Conservation (phyloP, 2,888 invertebrate species). For the Altica lythri region DNA sequence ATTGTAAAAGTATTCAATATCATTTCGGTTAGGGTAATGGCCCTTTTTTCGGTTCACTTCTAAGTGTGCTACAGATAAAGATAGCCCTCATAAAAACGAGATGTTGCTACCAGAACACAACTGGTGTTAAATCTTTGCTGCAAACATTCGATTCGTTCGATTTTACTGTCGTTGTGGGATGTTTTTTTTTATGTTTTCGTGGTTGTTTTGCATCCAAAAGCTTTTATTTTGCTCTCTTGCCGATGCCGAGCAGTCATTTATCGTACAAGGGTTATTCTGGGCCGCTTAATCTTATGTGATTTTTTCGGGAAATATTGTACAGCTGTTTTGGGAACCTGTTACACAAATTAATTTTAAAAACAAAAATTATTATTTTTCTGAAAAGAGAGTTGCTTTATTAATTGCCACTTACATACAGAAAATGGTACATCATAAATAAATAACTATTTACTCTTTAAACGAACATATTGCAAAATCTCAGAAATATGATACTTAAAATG, state of each 20-base stretch:
- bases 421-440: too few species aligned
- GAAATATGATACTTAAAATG: too few species aligned
- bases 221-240: conserved; percentile 16
- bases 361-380: too few species aligned
- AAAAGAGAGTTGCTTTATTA: too few species aligned
- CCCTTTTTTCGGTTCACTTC: conserved; percentile 12
- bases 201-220: conserved; percentile 26
- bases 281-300: conserved; percentile 6
- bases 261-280: conserved; percentile 7
- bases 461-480: too few species aligned
- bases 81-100: conserved; percentile 28
- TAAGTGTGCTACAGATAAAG: conserved; percentile 27
- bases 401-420: too few species aligned
- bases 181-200: conserved; percentile 26
- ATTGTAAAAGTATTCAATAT: conserved; percentile 21
- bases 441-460: too few species aligned
- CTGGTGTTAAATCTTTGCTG: conserved; percentile 29
- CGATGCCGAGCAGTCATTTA: conserved; percentile 11
- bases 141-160: conserved; percentile 27
- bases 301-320: too few species aligned
- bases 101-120: conserved; percentile 24
- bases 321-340: too few species aligned
- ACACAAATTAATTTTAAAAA: too few species aligned
- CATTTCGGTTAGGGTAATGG: conserved; percentile 18
- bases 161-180: conserved; percentile 22